Conservation (phyloP, 2,888 invertebrate genomes). For the Nephrotoma appendiculata region DNA sequence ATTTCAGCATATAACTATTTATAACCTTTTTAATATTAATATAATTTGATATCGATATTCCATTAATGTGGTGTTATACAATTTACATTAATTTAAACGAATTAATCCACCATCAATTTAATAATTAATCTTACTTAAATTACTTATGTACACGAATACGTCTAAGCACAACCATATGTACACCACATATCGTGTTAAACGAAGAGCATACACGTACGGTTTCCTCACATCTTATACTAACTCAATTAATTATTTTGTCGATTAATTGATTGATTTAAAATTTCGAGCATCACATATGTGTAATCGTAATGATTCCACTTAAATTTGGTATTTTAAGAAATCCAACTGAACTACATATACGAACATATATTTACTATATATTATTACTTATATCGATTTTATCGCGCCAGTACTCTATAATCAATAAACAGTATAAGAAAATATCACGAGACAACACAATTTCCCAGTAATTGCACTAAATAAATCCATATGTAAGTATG, state of each 20-base stretch:
- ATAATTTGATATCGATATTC: no score
- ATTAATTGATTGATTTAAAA: neutral
- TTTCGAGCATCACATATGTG: neutral
- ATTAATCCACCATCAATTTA: neutral
- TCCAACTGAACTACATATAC: neutral
- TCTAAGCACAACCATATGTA: no score
- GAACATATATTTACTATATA: neutral
- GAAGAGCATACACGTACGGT: no score
- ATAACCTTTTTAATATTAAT: no score
- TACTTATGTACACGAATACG: neutral
- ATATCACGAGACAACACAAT: neutral
- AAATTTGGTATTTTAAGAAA: neutral
- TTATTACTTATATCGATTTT: neutral
- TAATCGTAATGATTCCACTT: neutral
- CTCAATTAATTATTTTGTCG: neutral
- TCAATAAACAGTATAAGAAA: neutral
- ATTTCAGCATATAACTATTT: no score
- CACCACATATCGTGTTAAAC: no score
- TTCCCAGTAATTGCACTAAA: neutral
- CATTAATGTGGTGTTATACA: neutral
- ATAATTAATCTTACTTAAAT: neutral
- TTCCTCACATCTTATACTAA: no score
- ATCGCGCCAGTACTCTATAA: neutral
- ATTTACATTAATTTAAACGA: neutral
- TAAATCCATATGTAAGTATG: neutral